These are phyloP conservation scores for Grus americana DNA, from an alignment of 2,113 vertebrate genomes.

Conservation along the genomic window DNA sequence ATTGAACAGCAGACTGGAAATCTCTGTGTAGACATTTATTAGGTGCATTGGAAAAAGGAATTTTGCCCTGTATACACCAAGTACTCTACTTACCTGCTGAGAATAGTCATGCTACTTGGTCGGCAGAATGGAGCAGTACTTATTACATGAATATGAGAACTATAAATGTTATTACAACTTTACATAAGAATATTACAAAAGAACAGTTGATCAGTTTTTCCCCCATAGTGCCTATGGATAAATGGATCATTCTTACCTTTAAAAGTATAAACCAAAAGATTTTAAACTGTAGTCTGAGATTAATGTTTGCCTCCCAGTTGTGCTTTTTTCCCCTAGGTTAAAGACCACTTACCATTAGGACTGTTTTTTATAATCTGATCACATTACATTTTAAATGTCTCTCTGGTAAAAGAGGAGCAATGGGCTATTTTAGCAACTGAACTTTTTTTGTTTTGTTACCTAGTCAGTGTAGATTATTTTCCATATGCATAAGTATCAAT, in stretches of 20 bases:
- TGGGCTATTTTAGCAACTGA: not conserved
- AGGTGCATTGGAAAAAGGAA: not conserved
- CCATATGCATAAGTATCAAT: not conserved
- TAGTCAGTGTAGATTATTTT: not conserved
- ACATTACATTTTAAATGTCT: not conserved
- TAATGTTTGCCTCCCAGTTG: not conserved
- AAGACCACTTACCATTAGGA: not conserved
- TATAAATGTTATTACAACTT: not conserved
- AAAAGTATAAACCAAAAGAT: not conserved
- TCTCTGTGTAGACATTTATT: not conserved
- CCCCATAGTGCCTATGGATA: not conserved
- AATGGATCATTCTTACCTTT: not conserved
- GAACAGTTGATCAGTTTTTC: not conserved
- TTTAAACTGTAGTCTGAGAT: not conserved
- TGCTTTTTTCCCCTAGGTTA: not conserved
- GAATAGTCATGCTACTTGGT: not conserved
- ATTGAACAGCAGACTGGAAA: not conserved
- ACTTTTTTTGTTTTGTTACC: not conserved
- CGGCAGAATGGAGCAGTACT: not conserved
- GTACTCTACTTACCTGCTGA: not conserved
- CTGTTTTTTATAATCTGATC: not conserved
- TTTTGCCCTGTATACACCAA: not conserved
- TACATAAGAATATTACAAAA: not conserved
- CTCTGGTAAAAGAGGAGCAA: not conserved
- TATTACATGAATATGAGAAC: not conserved